These are phyloP conservation scores for Colostygia pectinataria DNA, from an alignment of 2,888 invertebrate species.

Conservation along the genomic window DNA sequence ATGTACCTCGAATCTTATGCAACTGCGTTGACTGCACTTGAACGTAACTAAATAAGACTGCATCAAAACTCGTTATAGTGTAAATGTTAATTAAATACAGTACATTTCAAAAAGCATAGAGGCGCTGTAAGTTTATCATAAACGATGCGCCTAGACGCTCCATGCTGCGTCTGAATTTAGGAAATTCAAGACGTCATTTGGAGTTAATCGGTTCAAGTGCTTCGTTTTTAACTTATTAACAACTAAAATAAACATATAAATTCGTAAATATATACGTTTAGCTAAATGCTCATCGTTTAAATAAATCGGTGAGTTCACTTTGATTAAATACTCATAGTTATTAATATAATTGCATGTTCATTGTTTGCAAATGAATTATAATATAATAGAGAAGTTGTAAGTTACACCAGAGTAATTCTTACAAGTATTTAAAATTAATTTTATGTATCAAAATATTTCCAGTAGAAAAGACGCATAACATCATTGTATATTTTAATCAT, in stretches of 20 bases:
- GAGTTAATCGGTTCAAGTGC: background rate
- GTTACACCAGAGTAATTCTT: background rate
- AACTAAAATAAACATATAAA: constrained; percentile 13
- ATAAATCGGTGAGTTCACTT: constrained; percentile 12
- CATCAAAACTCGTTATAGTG: constrained; percentile 28
- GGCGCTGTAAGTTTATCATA: constrained; percentile 2
- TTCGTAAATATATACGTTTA: constrained; percentile 11
- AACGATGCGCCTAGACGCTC: constrained; percentile 3
- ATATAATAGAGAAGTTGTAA: background rate
- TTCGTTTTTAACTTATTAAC: constrained; percentile 4
- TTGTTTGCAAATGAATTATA: background rate
- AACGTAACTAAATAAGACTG: constrained; percentile 33
- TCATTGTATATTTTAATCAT: no score
- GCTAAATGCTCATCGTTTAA: constrained; percentile 6
- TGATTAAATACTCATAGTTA: background rate
- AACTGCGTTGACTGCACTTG: constrained; percentile 19
- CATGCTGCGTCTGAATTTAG: constrained; percentile 1
- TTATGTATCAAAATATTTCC: background rate
- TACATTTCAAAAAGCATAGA: constrained; percentile 17
- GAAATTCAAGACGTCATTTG: background rate
- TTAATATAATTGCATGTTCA: constrained; percentile 1
- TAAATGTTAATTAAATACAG: constrained; percentile 25
- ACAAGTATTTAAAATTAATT: background rate
- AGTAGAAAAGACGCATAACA: background rate
- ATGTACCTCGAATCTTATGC: constrained; percentile 13